These are phyloP conservation scores for Caenorhabditis sp. DNA, from an alignment of 2,888 invertebrate species.

Conservation along the genomic window DNA sequence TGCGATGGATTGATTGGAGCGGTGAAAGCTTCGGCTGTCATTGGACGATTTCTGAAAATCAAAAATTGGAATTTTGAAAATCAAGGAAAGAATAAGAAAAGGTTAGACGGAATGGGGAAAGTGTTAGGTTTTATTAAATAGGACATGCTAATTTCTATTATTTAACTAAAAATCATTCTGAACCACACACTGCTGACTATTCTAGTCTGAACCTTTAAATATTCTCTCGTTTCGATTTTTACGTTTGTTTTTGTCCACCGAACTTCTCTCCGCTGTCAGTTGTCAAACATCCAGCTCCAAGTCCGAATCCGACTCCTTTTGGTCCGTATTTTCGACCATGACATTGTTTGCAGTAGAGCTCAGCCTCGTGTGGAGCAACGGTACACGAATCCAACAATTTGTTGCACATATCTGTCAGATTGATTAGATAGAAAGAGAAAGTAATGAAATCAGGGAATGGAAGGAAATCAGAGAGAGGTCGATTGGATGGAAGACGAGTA, in stretches of 20 bases:
- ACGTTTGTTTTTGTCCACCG: conserved; percentile 72
- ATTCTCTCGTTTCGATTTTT: conserved; percentile 9
- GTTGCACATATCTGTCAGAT: conserved; percentile 80
- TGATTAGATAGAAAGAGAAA: too few species aligned
- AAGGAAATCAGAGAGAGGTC: too few species aligned
- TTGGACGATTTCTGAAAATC: conserved; percentile 70
- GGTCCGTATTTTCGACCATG: conserved; percentile 98
- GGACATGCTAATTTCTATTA: too few species aligned
- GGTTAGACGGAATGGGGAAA: too few species aligned
- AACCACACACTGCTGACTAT: not conserved
- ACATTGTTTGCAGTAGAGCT: conserved; percentile 92
- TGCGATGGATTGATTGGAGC: conserved; percentile 70
- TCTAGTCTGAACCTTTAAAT: not conserved
- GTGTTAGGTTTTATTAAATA: not conserved
- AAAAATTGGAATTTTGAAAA: conserved; percentile 14
- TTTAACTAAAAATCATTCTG: not conserved
- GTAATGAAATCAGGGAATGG: too few species aligned
- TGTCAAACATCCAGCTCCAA: conserved; percentile 94
- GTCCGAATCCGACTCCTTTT: conserved; percentile 94
- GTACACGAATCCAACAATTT: conserved; percentile 93
- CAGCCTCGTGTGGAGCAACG: conserved; percentile 90
- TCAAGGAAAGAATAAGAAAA: not conserved
- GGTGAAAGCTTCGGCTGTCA: conserved; percentile 71
- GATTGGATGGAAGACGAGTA: too few species aligned
- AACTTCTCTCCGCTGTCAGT: conserved; percentile 93